A percentile compares a stretch with the other conserved stretches of the same genome.
Evolutionary conservation across 1,140 invertebrate species (phyloP).

Genomic region (Drosophila virilis): DNA sequence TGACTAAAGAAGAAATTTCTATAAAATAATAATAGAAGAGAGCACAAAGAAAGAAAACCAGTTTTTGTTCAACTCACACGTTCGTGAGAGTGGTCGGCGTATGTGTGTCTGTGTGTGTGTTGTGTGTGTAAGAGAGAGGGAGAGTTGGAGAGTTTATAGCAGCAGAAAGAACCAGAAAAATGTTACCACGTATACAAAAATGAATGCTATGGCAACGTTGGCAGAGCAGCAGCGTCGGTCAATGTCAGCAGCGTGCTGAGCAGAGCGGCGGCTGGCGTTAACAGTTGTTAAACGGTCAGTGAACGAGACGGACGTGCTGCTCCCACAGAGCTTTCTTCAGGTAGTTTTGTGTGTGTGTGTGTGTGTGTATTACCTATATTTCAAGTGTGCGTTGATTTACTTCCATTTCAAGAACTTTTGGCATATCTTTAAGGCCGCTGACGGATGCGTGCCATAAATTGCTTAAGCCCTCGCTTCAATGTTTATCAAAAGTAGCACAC

Average conservation of each 20-base stretch:
- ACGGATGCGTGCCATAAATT: constrained; percentile 37
- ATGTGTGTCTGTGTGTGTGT: background rate
- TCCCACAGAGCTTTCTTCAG: constrained; percentile 10
- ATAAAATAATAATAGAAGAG: constrained; percentile 7
- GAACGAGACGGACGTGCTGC: constrained; percentile 55
- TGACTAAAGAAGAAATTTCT: constrained; percentile 28
- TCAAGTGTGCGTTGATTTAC: constrained; percentile 14
- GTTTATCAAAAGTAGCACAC: constrained; percentile 57
- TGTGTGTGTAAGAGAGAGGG: constrained; percentile 1
- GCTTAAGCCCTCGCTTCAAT: constrained; percentile 16
- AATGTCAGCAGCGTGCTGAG: constrained; percentile 53
- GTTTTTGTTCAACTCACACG: constrained; percentile 32
- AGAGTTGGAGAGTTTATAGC: background rate
- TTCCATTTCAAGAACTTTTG: constrained; percentile 12
- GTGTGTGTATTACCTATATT: too few relatives aligned
- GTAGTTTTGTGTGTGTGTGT: constrained; percentile 14
- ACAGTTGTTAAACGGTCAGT: constrained; percentile 63
- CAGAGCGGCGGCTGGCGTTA: constrained; percentile 30
- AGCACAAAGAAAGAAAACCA: constrained; percentile 43
- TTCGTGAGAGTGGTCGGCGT: background rate
- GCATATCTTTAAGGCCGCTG: constrained; percentile 24
- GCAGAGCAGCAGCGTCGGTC: constrained; percentile 48
- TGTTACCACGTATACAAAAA: constrained; percentile 79
- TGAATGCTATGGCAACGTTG: constrained; percentile 19
- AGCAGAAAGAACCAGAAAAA: constrained; percentile 71